Base-by-base conservation (phyloP, 2,888 invertebrate species). In the Theretra japonica region DNA sequence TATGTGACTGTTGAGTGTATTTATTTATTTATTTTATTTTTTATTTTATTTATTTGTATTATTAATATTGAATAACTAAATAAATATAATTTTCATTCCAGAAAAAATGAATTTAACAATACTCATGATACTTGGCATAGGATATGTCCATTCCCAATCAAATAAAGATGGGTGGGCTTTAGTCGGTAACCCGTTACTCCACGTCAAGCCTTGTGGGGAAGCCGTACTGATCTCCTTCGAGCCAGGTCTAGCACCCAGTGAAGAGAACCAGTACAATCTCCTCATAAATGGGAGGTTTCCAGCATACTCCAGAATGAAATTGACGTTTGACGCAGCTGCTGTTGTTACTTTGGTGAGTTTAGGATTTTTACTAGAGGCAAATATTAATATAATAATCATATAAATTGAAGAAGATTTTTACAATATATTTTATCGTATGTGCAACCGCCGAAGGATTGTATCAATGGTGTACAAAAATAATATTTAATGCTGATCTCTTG, bases 221-320 rank as follows among this genome's bases (percentile, higher is more conserved):
- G 76, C 78, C 53, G 76, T 84, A 4, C 57, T 41, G 0, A n/a
- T 78, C 0, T 11, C 62, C 0, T 84, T 73, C 68, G 82, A 82
- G 71, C 70, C 76, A 30, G 82, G 80, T 0, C 60, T 73, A 0
- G 76, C 83, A 15, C 83, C 84, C 2, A 82, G 77, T 7, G 80
- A 84, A 74, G 86, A 85, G 50, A 87, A 86, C 33, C 75, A 81
- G 50, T 86, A 83, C 57, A 1, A 5, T 3, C 58, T 86, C 4
- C 28, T 58, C 23, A 77, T 85, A 11, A 0, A 1, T 5, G 79
- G 76, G 25, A 19, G 73, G 0, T 70, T 86, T 21, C 75, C 72
- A 4, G 2, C 4, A 19, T 19, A 76, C 11, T 76, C 78, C 0
- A 72, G 70, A 68, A 74, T 79, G 0, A 30, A 57, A 2, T 25